phyloP scores from a whole-genome alignment of 2,113 vertebrate genomes.

The Scatophagus argus region DNA sequence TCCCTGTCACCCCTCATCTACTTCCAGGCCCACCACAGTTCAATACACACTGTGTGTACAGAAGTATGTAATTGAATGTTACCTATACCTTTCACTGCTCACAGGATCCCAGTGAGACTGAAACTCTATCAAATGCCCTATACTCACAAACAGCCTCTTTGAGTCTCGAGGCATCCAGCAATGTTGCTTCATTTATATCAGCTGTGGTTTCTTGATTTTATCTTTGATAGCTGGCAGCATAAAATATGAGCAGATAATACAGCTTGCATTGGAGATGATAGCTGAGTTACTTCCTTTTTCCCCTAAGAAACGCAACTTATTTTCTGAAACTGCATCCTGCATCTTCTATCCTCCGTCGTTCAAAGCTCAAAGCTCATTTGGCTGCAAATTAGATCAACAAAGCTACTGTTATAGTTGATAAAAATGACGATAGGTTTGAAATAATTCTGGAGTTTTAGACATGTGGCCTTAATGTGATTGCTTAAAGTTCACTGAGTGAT shows the following conservation, averaged over 20 bases:
- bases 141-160: slow-evolving; percentile 38
- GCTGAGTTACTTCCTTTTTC: background rate
- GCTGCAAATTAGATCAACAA: background rate
- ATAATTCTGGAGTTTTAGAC: background rate
- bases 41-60: slow-evolving; percentile 54
- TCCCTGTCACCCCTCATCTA: slow-evolving; percentile 65
- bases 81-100: slow-evolving; percentile 57
- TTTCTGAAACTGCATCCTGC: too few relatives aligned
- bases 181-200: background rate
- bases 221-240: background rate
- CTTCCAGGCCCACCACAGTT: slow-evolving; percentile 53
- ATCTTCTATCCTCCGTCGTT: too few relatives aligned
- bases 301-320: too few relatives aligned
- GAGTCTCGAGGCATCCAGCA: background rate
- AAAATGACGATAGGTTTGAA: background rate
- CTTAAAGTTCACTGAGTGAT: background rate
- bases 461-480: background rate
- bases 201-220: slow-evolving; percentile 17
- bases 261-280: background rate
- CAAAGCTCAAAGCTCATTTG: too few relatives aligned
- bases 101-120: slow-evolving; percentile 24
- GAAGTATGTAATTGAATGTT: slow-evolving; percentile 71
- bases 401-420: background rate
- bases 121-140: slow-evolving; percentile 49
- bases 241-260: background rate